Evolutionary conservation across 92 coral and sea anemone genomes (phyloP).

Genomic region (Zoanthus sociatus): DNA sequence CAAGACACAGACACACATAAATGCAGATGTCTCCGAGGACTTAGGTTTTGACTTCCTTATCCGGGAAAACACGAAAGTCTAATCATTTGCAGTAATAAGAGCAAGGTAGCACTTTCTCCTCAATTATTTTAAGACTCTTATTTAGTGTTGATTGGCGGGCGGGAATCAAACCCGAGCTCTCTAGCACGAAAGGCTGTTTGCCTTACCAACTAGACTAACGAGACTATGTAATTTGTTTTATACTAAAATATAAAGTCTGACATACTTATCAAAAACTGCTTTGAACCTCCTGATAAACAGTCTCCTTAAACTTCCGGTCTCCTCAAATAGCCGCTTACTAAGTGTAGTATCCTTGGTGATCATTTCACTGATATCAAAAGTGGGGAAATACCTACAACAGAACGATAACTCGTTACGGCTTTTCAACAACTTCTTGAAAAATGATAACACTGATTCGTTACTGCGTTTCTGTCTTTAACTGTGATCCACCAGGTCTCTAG

Average conservation of each 20-base stretch:
- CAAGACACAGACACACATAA: too few relatives aligned
- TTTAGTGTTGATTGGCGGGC: too few relatives aligned
- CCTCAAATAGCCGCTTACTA: constrained; percentile 62
- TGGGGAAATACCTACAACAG: constrained; percentile 66
- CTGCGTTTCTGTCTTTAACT: not conserved
- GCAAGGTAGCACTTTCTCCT: too few relatives aligned
- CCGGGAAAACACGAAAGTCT: not conserved
- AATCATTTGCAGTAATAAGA: too few relatives aligned
- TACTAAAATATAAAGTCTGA: not conserved
- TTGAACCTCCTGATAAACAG: constrained; percentile 86
- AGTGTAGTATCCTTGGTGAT: constrained; percentile 53
- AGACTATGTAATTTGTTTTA: not conserved
- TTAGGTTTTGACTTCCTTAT: too few relatives aligned
- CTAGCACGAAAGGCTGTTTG: not conserved
- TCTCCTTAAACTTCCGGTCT: constrained; percentile 65
- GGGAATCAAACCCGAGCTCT: too few relatives aligned
- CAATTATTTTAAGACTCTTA: too few relatives aligned
- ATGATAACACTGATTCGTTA: not conserved
- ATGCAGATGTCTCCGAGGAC: too few relatives aligned
- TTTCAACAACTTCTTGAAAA: too few relatives aligned
- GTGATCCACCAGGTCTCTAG: too few relatives aligned
- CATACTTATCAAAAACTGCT: constrained; percentile 94
- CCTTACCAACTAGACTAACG: not conserved
- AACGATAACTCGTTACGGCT: not conserved
- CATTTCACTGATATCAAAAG: constrained; percentile 74